Conservation (phyloP, 2,888 invertebrate genomes). For the Diaperis boleti region DNA sequence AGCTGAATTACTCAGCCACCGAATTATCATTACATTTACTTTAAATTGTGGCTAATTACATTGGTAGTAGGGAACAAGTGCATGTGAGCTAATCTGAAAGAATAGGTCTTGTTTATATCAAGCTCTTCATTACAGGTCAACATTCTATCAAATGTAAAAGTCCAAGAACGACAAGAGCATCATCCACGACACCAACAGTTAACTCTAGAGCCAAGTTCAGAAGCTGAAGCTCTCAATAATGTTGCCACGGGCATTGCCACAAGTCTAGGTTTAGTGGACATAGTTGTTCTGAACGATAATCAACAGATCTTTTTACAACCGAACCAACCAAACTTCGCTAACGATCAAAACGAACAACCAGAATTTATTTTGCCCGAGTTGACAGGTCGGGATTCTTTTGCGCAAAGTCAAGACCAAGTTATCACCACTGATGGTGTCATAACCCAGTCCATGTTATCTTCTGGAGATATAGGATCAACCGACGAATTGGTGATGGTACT, state of each 20-base stretch:
- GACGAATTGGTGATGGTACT: conserved; percentile 75
- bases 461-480: conserved; percentile 69
- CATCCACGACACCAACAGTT: conserved; percentile 40
- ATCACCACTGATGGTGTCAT: conserved; percentile 54
- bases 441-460: conserved; percentile 56
- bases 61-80: no score
- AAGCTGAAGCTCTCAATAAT: conserved; percentile 69
- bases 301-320: conserved; percentile 71
- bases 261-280: conserved; percentile 69
- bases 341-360: conserved; percentile 51
- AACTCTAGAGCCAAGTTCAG: conserved; percentile 67
- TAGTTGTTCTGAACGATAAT: conserved; percentile 72
- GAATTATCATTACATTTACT: no score
- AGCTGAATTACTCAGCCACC: no score
- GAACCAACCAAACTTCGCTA: conserved; percentile 51
- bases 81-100: no score
- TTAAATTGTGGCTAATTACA: no score
- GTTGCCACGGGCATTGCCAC: conserved; percentile 72
- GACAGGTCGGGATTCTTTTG: conserved; percentile 53
- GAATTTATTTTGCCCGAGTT: conserved; percentile 65
- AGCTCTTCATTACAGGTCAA: conserved; percentile 59
- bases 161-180: conserved; percentile 42
- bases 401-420: conserved; percentile 45
- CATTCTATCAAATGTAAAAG: conserved; percentile 62
- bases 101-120: no score